Conservation (phyloP, 2,888 invertebrate genomes). For the Acleris literana region DNA sequence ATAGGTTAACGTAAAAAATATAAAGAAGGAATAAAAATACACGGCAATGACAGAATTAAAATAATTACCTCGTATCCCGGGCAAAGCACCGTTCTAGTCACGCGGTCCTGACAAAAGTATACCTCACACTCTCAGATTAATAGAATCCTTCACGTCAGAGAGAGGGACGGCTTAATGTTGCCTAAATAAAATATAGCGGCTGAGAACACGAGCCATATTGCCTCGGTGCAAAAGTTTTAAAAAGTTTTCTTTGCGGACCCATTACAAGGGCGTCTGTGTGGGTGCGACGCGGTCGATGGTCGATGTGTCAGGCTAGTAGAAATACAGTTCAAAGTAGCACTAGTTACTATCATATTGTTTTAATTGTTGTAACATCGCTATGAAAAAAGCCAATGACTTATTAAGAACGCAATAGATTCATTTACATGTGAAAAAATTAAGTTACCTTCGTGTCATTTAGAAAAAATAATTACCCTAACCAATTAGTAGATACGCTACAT, state of each 20-base stretch:
- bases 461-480: neutral
- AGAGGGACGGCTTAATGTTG: constrained; percentile 70
- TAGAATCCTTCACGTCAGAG: constrained; percentile 48
- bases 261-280: constrained; percentile 73
- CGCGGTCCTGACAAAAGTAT: constrained; percentile 55
- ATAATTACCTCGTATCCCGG: constrained; percentile 84
- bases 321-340: constrained; percentile 13
- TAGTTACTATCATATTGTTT: neutral
- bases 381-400: neutral
- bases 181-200: constrained; percentile 83
- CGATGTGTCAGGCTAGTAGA: constrained; percentile 39
- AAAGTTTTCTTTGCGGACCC: constrained; percentile 84
- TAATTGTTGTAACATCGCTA: too few species aligned
- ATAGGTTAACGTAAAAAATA: constrained; percentile 46
- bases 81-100: constrained; percentile 68
- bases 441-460: too few species aligned
- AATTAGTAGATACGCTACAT: neutral
- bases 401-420: too few species aligned
- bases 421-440: too few species aligned
- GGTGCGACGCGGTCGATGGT: constrained; percentile 75
- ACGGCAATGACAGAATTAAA: constrained; percentile 83
- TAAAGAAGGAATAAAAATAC: constrained; percentile 76
- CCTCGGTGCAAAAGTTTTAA: constrained; percentile 84
- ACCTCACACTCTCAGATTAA: constrained; percentile 56
- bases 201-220: constrained; percentile 84